Conservation (phyloP, 2,888 invertebrate genomes). For the Pristionchus arcanus region DNA sequence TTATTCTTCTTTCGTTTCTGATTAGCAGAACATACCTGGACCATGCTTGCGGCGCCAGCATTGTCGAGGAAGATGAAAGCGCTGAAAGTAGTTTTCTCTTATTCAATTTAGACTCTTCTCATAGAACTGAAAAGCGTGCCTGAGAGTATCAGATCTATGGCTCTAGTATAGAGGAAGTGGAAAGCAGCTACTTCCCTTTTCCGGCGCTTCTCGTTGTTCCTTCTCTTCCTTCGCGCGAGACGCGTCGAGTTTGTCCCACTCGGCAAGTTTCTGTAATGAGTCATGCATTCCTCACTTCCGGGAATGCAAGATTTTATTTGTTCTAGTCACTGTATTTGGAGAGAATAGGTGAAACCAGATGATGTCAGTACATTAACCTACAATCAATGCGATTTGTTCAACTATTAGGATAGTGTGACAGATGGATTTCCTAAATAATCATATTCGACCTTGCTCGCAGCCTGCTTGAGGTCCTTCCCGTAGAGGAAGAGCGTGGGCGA, state of each 20-base stretch:
- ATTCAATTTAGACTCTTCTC: no score
- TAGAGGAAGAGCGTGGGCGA: constrained; percentile 46
- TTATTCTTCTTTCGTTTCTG: background rate
- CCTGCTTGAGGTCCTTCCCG: constrained; percentile 30
- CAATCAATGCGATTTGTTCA: no score
- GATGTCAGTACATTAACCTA: no score
- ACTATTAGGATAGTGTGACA: no score
- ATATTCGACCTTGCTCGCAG: background rate
- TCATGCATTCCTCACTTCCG: background rate
- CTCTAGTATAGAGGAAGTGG: no score
- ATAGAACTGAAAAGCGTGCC: no score
- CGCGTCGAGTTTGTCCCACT: constrained; percentile 14
- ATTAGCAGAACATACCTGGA: background rate
- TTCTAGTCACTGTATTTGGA: no score
- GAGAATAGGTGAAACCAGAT: no score
- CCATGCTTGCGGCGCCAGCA: constrained; percentile 1
- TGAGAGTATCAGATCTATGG: no score
- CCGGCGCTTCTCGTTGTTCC: background rate
- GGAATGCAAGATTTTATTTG: no score
- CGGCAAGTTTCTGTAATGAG: constrained; percentile 9
- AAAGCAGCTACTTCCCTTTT: no score
- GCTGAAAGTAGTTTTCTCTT: background rate
- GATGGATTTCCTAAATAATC: no score
- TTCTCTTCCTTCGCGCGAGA: constrained; percentile 18
- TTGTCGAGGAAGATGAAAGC: constrained; percentile 50